phyloP scores from a whole-genome alignment of 2,797 vertebrate genomes.

The Geotrypetes seraphini region DNA sequence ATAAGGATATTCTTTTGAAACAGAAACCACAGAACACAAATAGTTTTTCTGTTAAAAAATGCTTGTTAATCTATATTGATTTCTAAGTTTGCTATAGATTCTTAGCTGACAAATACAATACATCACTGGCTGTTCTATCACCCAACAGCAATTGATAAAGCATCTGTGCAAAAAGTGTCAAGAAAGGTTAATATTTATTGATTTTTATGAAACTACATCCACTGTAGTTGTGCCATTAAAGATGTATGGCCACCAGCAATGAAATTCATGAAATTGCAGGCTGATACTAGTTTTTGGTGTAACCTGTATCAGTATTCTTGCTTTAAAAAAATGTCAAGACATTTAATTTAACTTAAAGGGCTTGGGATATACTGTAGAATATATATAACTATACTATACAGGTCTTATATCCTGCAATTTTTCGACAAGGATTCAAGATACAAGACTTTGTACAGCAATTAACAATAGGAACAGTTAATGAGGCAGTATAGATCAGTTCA shows the following conservation, averaged over 20 bases:
- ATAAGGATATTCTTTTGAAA: too few species aligned
- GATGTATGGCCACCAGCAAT: constrained; percentile 50
- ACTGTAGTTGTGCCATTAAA: constrained; percentile 51
- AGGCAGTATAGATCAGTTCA: too few species aligned
- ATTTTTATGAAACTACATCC: constrained; percentile 51
- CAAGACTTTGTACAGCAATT: too few species aligned
- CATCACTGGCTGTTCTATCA: constrained; percentile 43
- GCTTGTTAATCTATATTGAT: constrained; percentile 47
- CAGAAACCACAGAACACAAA: constrained; percentile 25
- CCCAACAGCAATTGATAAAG: constrained; percentile 53
- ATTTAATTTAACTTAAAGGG: constrained; percentile 41
- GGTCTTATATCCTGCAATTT: too few species aligned
- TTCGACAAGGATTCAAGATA: too few species aligned
- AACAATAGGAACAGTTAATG: too few species aligned
- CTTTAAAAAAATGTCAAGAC: constrained; percentile 38
- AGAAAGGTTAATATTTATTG: constrained; percentile 67
- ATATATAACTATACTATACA: too few species aligned
- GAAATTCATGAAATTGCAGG: constrained; percentile 43
- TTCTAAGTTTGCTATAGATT: constrained; percentile 47
- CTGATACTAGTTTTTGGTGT: constrained; percentile 34
- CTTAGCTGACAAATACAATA: constrained; percentile 42
- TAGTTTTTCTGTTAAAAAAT: constrained; percentile 40
- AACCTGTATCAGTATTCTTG: constrained; percentile 32
- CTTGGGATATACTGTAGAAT: too few species aligned
- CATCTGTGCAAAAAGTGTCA: constrained; percentile 47